phyloP scores from a whole-genome alignment of 2,888 invertebrate species.

The Glaucopsyche alexis region DNA sequence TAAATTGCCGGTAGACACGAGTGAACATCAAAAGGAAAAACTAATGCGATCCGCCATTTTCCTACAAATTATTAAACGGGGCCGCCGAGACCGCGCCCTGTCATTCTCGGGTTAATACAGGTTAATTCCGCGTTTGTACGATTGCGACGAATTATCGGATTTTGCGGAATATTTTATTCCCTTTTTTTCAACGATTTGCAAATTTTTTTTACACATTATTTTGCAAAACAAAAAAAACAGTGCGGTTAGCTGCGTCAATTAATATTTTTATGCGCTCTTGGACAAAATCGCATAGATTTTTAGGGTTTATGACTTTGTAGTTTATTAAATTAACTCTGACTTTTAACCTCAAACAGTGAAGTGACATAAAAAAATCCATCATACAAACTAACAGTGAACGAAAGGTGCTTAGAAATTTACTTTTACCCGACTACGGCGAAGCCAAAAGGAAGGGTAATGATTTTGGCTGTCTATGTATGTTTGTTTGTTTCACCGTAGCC shows the following conservation, averaged over 20 bases:
- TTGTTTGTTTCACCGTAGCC: too few species aligned
- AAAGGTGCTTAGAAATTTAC: background rate
- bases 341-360: too few species aligned
- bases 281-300: too few species aligned
- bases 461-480: too few species aligned
- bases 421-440: background rate
- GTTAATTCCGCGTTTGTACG: slow-evolving; percentile 57
- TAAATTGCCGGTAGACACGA: slow-evolving; percentile 64
- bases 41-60: slow-evolving; percentile 63
- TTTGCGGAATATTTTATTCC: slow-evolving; percentile 47
- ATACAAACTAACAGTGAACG: too few species aligned
- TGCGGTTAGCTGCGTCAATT: background rate
- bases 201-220: background rate
- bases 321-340: too few species aligned
- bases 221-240: background rate
- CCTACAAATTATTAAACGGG: slow-evolving; percentile 72
- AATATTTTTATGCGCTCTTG: too few species aligned
- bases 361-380: too few species aligned
- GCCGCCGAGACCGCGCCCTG: slow-evolving; percentile 57
- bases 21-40: slow-evolving; percentile 75
- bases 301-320: too few species aligned
- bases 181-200: slow-evolving; percentile 35
- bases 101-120: slow-evolving; percentile 67
- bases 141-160: slow-evolving; percentile 59
- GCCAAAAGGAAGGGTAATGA: too few species aligned